Evolutionary conservation across 2,888 invertebrate genomes (phyloP), one percentile per base, ranked within the genome.

Genomic region (Tiliacea citrago): DNA sequence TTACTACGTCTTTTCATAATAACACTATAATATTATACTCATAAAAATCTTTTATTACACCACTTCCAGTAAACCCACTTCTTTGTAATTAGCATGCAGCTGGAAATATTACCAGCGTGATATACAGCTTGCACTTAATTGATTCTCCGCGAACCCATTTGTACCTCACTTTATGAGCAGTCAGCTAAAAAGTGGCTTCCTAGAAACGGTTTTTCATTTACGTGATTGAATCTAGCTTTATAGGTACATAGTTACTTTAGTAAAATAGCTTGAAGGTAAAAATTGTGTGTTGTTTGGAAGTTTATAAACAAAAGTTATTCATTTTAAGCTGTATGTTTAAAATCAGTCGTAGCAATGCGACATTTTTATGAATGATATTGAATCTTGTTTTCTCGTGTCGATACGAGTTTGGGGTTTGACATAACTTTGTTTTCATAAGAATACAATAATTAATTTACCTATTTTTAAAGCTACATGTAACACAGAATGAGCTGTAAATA

Each of bases 21-120:
- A 58, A 58, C n/a, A n/a, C n/a, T 58, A 29, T 21, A 21, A 21
- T 7, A 47, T 47, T 29, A 63, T 49, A 39, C 4, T 70, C 7
- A 45, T 45, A 39, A 1, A 9, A 9, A 16, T 13, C 0, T n/a
- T 24, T 18, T 29, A 29, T 29, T 16, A 13, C 10, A 53, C 10
- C 66, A 0, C 6, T 60, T 77, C 82, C 35, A 81, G 66, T 35
- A n/a, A 72, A 53, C 2, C 8, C 29, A 45, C 10, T 45, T 65
- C 39, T 51, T 49, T 73, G 63, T 85, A 82, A 87, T 83, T 83
- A 82, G 75, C 71, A 73, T 79, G 76, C 78, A 85, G 70, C 76
- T 85, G 62, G 65, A 71, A 68, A 87, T 84, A 84, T 86, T 45
- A 63, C 66, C 62, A 24, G 60, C 42, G 24, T 72, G 76, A 68